A percentile compares a stretch with the other conserved stretches of the same genome.
Conservation (phyloP, 2,797 vertebrate genomes). For the Manis crassicaudata region DNA sequence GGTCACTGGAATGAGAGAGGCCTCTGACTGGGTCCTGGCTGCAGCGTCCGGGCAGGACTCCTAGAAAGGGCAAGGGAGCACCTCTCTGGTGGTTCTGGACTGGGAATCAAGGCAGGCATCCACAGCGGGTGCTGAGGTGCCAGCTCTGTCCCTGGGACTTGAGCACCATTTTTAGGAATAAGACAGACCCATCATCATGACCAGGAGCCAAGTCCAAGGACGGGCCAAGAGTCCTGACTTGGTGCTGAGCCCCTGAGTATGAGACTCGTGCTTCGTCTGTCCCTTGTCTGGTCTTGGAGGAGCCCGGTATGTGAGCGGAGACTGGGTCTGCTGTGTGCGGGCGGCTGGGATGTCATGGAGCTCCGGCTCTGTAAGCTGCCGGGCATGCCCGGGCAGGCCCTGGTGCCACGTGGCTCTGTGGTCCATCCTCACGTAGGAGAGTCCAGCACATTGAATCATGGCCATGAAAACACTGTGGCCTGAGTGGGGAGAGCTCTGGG, state of each 20-base stretch:
- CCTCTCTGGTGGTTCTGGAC: background rate
- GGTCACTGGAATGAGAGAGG: too few relatives aligned
- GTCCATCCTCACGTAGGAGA: background rate
- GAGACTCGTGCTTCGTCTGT: background rate
- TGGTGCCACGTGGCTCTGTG: background rate
- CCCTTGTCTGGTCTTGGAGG: background rate
- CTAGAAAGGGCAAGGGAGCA: background rate
- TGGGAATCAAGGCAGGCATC: background rate
- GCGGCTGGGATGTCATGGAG: accelerated
- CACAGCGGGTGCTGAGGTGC: background rate
- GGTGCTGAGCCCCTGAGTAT: background rate
- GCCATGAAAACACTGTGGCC: background rate
- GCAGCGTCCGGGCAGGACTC: background rate
- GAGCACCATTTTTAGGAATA: background rate
- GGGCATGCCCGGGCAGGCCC: background rate
- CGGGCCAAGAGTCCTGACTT: background rate
- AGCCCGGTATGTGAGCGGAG: too few relatives aligned
- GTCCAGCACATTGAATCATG: background rate
- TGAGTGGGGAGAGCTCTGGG: background rate
- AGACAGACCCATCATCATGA: background rate
- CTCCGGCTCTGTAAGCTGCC: background rate
- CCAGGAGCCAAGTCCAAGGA: background rate
- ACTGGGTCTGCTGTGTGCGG: too few relatives aligned
- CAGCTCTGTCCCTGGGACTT: too few relatives aligned
- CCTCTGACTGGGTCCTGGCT: background rate